Conservation (phyloP, 53 echinoderm and acorn worm genomes). For the Echinometra lucunter region DNA sequence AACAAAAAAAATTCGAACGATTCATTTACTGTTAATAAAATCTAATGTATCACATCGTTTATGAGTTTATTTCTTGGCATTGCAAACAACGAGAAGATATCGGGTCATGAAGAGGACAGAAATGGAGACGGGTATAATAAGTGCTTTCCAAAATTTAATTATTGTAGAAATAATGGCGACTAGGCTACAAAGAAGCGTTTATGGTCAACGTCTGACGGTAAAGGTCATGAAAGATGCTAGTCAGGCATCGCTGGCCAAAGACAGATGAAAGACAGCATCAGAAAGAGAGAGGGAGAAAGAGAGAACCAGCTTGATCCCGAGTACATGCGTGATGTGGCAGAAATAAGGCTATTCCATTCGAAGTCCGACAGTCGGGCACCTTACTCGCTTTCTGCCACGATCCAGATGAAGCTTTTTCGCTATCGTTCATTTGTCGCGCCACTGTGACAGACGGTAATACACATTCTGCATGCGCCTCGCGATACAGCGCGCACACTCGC, state of each 20-base stretch:
- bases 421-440: conserved; percentile 53
- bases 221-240: conserved; percentile 39
- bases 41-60: not conserved
- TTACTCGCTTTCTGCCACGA: conserved; percentile 37
- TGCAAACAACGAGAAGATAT: not conserved
- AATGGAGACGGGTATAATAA: conserved; percentile 15
- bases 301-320: not conserved
- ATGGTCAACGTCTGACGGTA: not conserved
- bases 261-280: not conserved
- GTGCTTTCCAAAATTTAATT: conserved; percentile 21
- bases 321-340: not conserved
- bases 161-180: conserved; percentile 42
- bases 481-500: not conserved
- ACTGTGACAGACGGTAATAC: not conserved
- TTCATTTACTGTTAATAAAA: not conserved
- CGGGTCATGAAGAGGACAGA: not conserved
- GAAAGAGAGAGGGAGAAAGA: conserved; percentile 6
- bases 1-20: not conserved
- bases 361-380: conserved; percentile 61
- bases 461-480: not conserved
- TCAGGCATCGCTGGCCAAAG: conserved; percentile 33
- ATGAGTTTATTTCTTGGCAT: conserved; percentile 15
- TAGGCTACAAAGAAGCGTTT: conserved; percentile 22
- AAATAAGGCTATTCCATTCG: conserved; percentile 30
- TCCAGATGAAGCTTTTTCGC: not conserved